A percentile compares a stretch with the other conserved stretches of the same genome.
These are phyloP conservation scores for Timema podura DNA, from an alignment of 2,888 invertebrate species.

Conservation along the genomic window DNA sequence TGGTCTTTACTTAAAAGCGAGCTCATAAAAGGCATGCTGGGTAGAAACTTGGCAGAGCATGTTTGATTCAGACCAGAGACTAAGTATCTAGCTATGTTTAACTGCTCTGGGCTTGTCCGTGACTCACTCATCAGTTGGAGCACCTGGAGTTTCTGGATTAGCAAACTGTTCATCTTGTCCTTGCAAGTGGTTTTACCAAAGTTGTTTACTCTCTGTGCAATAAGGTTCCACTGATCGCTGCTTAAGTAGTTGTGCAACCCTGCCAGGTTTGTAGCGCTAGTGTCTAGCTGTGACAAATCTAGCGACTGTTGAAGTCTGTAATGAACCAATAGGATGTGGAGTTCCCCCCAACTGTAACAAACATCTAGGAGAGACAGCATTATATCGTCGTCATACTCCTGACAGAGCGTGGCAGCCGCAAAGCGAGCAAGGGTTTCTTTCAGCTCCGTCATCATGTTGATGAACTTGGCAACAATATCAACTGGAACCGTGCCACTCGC, in stretches of 20 bases:
- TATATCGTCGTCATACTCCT: background rate
- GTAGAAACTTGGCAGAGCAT: too few relatives aligned
- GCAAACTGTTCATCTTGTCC: conserved; percentile 19
- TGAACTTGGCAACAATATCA: conserved; percentile 18
- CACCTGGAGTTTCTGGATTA: too few relatives aligned
- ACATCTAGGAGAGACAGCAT: conserved; percentile 21
- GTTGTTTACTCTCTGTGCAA: conserved; percentile 26
- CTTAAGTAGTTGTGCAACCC: conserved; percentile 23
- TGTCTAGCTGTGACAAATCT: conserved; percentile 15
- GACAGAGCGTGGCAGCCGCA: too few relatives aligned
- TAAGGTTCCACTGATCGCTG: conserved; percentile 24
- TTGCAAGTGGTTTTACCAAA: conserved; percentile 24
- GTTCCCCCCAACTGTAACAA: conserved; percentile 25
- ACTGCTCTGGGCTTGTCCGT: too few relatives aligned
- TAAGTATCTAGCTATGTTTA: too few relatives aligned
- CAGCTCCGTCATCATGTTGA: conserved; percentile 18
- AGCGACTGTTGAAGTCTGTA: conserved; percentile 12
- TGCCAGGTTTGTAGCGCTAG: conserved; percentile 22
- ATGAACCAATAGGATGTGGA: conserved; percentile 19
- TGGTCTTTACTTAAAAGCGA: too few relatives aligned
- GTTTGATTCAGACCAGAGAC: too few relatives aligned
- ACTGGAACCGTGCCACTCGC: conserved; percentile 23
- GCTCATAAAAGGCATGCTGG: too few relatives aligned
- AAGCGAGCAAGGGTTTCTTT: conserved; percentile 17
- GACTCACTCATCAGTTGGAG: too few relatives aligned